Percentiles rank a stretch among this genome's conserved stretches.
phyloP scores from a whole-genome alignment of 2,113 vertebrate genomes.

The Arizona elegans region DNA sequence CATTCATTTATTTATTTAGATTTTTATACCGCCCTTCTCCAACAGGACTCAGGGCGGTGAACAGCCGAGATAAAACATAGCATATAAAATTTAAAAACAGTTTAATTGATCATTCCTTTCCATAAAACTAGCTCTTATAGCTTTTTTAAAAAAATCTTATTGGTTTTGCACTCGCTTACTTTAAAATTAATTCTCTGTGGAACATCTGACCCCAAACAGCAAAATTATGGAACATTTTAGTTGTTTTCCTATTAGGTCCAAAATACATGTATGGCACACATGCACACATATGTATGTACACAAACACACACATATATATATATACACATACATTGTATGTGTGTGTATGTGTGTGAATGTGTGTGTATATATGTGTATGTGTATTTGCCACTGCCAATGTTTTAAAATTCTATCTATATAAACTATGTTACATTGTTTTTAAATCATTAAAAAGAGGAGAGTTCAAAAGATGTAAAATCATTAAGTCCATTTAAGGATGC shows the following conservation, averaged over 20 bases:
- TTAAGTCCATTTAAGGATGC: not conserved
- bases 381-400: not conserved
- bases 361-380: too few species aligned
- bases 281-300: too few species aligned
- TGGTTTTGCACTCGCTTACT: not conserved
- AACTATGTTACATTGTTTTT: not conserved
- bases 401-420: not conserved
- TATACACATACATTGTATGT: too few species aligned
- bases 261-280: not conserved
- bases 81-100: too few species aligned
- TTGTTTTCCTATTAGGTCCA: not conserved
- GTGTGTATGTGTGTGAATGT: too few species aligned
- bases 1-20: too few species aligned
- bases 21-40: too few species aligned
- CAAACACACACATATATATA: too few species aligned
- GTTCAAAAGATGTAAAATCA: not conserved
- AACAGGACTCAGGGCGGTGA: too few species aligned
- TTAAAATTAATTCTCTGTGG: not conserved
- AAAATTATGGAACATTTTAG: not conserved
- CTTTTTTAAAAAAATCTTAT: not conserved
- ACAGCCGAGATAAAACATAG: too few species aligned
- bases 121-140: slow-evolving; percentile 11
- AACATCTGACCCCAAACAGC: not conserved
- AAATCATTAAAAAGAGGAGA: not conserved
- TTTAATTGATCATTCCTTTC: slow-evolving; percentile 5